Base-by-base conservation (phyloP, 2,888 invertebrate genomes). In the Cyclophora albipunctata region DNA sequence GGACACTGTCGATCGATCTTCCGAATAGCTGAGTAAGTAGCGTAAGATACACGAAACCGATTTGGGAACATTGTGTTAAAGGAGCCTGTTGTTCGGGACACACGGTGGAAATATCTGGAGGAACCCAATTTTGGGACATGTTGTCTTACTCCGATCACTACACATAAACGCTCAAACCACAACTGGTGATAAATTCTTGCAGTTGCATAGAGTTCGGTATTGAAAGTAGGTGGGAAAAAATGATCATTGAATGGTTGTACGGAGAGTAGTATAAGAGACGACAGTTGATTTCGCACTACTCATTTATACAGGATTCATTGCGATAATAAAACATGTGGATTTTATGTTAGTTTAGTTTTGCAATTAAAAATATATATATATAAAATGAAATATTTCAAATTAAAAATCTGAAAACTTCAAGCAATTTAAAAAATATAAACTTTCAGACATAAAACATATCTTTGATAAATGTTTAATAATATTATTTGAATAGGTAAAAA, bases 1-100 rank as follows among this genome's bases (percentile, higher is more conserved):
- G 63, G 42, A 54, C 58, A 54, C 57, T 67, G 48, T 91, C 90
- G 3, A 73, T 69, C 0, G 92, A 90, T 34, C 80, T 72, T 0
- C 93, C 91, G 60, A 92, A 92, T 2, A 92, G 67, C 50, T 84
- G 88, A 0, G 90, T 72, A 0, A 93, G 63, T 37, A 93, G 70
- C 0, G 91, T 81, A 41, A 93, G 69, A 63, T 91, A 93, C 73
- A 92, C 72, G 44, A 90, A 88, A 0, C 91, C 90, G 0, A 90
- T 81, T 20, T 90, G 84, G 3, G 91, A 88, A 61, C 93, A 93
- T 53, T 90, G 90, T 0, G 92, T 91, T 5, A 85, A 53, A 0
- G 90, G 81, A 2, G 87, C 89, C 2, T 84, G 80, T 50, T 90
- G 76, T 4, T 90, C 86, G 0, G 81, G 69, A 64, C 93, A 93